Percentiles rank a stretch among this genome's conserved stretches.
These are phyloP conservation scores for Nasonovia ribisnigri DNA, from an alignment of 2,888 invertebrate species.

Conservation along the genomic window DNA sequence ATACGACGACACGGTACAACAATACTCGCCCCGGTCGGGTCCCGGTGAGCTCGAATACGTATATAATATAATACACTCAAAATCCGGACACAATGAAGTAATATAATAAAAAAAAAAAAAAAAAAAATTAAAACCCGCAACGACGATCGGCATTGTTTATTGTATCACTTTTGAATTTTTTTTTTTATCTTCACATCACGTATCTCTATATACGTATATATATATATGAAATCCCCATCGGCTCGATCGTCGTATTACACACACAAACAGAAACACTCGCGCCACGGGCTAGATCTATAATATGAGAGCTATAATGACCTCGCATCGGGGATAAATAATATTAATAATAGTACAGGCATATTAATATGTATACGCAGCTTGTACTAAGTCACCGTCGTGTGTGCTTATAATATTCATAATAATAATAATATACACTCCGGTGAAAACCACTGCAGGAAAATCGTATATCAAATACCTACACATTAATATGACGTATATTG, in stretches of 20 bases:
- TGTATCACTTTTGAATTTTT: background rate
- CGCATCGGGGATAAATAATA: background rate
- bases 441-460: background rate
- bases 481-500: background rate
- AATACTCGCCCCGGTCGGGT: background rate
- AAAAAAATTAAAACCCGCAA: background rate
- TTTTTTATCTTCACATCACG: background rate
- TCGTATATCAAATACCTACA: background rate
- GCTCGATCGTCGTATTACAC: background rate
- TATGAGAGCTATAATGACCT: background rate
- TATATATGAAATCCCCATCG: background rate
- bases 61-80: background rate
- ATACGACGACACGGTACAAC: background rate
- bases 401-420: background rate
- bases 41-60: no score
- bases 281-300: conserved; percentile 29
- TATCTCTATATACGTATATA: background rate
- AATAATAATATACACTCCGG: background rate
- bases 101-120: background rate
- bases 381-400: background rate
- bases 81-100: conserved; percentile 18
- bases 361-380: background rate
- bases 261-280: background rate
- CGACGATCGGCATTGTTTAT: conserved; percentile 2
- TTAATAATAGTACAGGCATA: background rate